phyloP scores from a whole-genome alignment of 2,888 invertebrate species.

The Noctua janthe region DNA sequence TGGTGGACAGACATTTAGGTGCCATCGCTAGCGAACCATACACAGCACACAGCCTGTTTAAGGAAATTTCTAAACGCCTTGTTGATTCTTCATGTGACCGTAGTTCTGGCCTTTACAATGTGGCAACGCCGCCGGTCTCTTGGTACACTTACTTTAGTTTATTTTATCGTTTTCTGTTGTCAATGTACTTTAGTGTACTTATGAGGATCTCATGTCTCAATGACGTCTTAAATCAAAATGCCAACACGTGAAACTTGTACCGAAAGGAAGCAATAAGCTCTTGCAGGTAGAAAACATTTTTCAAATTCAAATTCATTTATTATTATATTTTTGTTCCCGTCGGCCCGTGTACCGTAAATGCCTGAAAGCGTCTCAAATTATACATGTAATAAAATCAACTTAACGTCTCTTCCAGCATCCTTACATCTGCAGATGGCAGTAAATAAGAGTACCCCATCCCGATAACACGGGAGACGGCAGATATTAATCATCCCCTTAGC shows the following conservation, averaged over 20 bases:
- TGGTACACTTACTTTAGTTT: too few species aligned
- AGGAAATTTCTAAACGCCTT: too few species aligned
- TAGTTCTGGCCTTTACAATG: too few species aligned
- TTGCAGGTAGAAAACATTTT: neutral
- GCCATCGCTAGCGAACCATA: neutral
- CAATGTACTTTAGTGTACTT: too few species aligned
- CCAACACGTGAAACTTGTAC: neutral
- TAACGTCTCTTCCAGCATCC: conserved; percentile 63
- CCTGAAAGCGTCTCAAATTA: neutral
- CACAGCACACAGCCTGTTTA: too few species aligned
- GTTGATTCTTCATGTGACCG: too few species aligned
- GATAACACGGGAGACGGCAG: conserved; percentile 77
- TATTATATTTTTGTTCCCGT: neutral
- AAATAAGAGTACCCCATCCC: conserved; percentile 71
- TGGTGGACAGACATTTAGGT: neutral
- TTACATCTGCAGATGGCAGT: conserved; percentile 65
- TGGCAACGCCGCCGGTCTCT: too few species aligned
- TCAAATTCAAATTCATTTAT: too few species aligned
- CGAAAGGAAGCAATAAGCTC: neutral
- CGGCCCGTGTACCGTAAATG: neutral
- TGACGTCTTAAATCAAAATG: neutral
- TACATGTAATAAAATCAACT: conserved; percentile 36
- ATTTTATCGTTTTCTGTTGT: too few species aligned
- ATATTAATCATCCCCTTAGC: conserved; percentile 82
- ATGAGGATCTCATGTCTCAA: neutral